Base-by-base conservation (phyloP, 2,113 vertebrate species). In the Alligator mississippiensis region DNA sequence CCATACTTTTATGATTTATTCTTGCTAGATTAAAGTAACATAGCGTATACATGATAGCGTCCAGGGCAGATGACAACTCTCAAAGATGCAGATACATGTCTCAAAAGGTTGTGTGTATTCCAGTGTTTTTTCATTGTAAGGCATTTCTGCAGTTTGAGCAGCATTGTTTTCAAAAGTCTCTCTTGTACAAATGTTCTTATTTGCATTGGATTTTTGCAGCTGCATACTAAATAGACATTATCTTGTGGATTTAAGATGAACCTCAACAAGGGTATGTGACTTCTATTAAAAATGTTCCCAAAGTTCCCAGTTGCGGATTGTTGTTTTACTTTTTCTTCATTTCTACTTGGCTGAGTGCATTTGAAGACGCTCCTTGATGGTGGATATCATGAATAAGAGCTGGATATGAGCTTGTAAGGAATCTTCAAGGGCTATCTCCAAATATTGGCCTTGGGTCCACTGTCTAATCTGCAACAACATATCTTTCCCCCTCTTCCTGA, bases 401-500 rank as follows among this genome's bases (percentile, higher is more conserved):
- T 30, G 47, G 38, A 38, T 47, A 47, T 47, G 47, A 47, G 47
- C 47, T 47, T 47, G 47, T 47, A 66, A 77, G 11, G 84, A 74
- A 24, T 38, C 19, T 25, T 47, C 62, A 9, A 75, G 34, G 59
- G 34, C 62, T 38, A 28, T 54, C 81, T 84, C 1, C 9, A 19
- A 55, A 1, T 59, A 54, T 68, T 12, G 34, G 0, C 55, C 13
- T 30, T 17, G 80, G 9, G 19, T 70, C 68, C 0, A 0, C 55
- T 72, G 58, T 11, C 16, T 76, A 75, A 61, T 2, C 22, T 1
- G 1, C 47, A n/a, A 0, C 1, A 24, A 63, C 9, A 63, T 2
- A 70, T 82, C 5, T 55, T 34, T 74, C 68, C 24, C 6, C 24
- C 6, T 64, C 21, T 19, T 81, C 24, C 58, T 66, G 5, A 70